Evolutionary conservation across 2,888 invertebrate genomes (phyloP).

Genomic region (Watsonalla cultraria): DNA sequence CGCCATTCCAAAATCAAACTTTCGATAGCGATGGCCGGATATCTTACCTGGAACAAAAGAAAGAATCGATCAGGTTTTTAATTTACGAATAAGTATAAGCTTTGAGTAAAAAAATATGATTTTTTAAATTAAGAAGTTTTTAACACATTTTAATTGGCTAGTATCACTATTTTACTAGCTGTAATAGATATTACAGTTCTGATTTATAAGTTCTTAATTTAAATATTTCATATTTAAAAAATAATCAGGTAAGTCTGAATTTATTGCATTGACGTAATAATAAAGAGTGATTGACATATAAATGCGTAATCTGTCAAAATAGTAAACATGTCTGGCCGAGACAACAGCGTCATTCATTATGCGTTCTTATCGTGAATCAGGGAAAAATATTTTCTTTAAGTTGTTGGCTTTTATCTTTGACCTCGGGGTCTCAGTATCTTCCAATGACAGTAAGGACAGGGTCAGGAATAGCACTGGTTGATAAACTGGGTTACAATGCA

Average conservation of each 20-base stretch:
- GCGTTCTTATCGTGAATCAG: slow-evolving; percentile 42
- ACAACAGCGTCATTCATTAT: slow-evolving; percentile 36
- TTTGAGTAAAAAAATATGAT: too few species aligned
- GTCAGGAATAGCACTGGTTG: slow-evolving; percentile 56
- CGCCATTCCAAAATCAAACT: neutral
- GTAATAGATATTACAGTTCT: too few species aligned
- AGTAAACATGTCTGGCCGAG: slow-evolving; percentile 8
- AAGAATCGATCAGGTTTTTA: slow-evolving; percentile 15
- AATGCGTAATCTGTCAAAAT: neutral
- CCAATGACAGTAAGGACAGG: slow-evolving; percentile 52
- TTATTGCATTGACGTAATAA: too few species aligned
- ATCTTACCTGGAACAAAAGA: slow-evolving; percentile 71
- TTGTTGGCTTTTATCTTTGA: slow-evolving; percentile 65
- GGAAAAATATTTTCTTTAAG: slow-evolving; percentile 64
- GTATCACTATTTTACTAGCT: too few species aligned
- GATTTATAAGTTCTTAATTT: too few species aligned
- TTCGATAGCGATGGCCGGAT: slow-evolving; percentile 18
- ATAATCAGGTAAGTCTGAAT: too few species aligned
- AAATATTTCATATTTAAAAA: too few species aligned
- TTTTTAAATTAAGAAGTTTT: too few species aligned
- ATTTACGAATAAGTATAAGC: neutral
- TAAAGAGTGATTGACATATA: too few species aligned
- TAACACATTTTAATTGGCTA: too few species aligned
- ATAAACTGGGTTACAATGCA: slow-evolving; percentile 64
- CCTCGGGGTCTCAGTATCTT: slow-evolving; percentile 51